Evolutionary conservation across 2,888 invertebrate genomes (phyloP), one percentile per base, ranked within the genome.

Genomic region (Orchesella flavescens): DNA sequence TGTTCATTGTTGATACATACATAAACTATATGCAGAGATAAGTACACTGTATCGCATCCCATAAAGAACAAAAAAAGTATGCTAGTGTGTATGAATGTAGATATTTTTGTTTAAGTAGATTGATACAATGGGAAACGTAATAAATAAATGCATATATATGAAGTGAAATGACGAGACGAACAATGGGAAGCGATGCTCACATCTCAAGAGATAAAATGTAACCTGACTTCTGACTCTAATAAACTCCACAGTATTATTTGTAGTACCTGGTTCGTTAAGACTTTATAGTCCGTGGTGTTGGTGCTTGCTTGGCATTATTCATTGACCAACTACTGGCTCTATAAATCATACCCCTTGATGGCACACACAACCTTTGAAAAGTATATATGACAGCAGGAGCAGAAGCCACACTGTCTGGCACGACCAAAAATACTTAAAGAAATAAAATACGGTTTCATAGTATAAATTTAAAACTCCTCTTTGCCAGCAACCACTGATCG

Each of bases 391-490:
- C 59, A 46, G 43, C n/a, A 74, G 59, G 10, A 75, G 65, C 17
- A 65, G 74, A 65, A 65, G 74, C 74, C 74, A 75, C 34, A 55
- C 74, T 75, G 74, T 75, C 74, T 75, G 74, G 74, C 65, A 75
- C 34, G 61, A 61, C 53, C 65, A 53, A 49, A 75, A 53, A 43
- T 34, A 49, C 73, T 61, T 19, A 13, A n/a, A 46, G 9, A 57
- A 23, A 69, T 21, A 24, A 65, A 65, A 53, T 49, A 17, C n/a
- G n/a, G 15, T 43, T 9, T 17, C 24, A 61, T 21, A 24, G 74
- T 46, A 75, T 75, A 75, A 21, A 49, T 23, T 24, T 46, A 63
- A n/a, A 61, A 53, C 74, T 75, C 65, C 53, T 65, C 65, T 61
- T 75, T n/a, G 43, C 15, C 55, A 24, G 53, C 15, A 9, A 68